These are phyloP conservation scores for Cryptosula pallasiana DNA, from an alignment of 2,888 invertebrate species.

Conservation along the genomic window DNA sequence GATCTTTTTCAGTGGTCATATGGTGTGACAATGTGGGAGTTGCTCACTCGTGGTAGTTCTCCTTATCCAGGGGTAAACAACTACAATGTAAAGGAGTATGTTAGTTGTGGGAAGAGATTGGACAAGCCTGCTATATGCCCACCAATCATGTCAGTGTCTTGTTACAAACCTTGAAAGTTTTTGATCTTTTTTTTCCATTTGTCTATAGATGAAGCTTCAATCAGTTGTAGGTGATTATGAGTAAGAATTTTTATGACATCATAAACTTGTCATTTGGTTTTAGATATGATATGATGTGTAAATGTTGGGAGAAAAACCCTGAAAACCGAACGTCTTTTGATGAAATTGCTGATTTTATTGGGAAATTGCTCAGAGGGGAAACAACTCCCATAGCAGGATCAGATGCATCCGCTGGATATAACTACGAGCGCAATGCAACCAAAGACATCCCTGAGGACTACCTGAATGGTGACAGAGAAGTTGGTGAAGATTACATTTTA, in stretches of 20 bases:
- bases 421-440: too few species aligned
- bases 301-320: neutral
- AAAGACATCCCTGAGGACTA: too few species aligned
- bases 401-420: neutral
- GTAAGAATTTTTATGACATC: too few species aligned
- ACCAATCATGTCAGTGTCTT: conserved; percentile 20
- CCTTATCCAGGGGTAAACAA: conserved; percentile 22
- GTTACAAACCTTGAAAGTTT: too few species aligned
- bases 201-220: too few species aligned
- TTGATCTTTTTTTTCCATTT: too few species aligned
- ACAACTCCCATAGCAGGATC: neutral
- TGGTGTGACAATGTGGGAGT: conserved; percentile 19
- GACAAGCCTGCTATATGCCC: conserved; percentile 15
- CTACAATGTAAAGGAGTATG: conserved; percentile 20
- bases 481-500: too few species aligned
- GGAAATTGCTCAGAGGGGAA: neutral
- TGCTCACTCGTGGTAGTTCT: conserved; percentile 18
- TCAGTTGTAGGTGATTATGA: neutral
- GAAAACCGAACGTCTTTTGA: neutral
- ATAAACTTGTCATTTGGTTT: too few species aligned
- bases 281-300: conserved; percentile 22
- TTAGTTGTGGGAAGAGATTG: neutral
- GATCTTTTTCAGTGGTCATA: conserved; percentile 17
- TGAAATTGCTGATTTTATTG: conserved; percentile 1
- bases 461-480: too few species aligned